Base-by-base conservation (phyloP, 2,113 vertebrate genomes). In the Narcine bancroftii region DNA sequence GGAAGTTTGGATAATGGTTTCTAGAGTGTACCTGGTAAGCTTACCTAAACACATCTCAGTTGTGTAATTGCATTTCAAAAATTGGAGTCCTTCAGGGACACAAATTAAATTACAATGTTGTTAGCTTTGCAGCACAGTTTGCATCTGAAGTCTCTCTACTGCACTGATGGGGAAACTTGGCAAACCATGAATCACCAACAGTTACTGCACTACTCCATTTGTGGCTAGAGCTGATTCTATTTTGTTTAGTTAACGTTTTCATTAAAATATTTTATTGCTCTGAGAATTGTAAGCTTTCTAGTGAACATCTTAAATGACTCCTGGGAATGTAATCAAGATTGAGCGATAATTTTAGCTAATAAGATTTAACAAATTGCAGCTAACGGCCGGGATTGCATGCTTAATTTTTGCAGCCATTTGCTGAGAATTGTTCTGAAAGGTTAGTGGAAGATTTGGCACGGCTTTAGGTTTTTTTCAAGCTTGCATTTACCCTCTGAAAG, bases 241-340 rank as follows among this genome's bases (percentile, higher is more conserved):
- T 53, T 87, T 87, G 81, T 87, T 87, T 87, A 60, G 33, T 87
- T 60, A 87, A 36, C 33, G 60, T 87, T 87, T 87, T 87, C 81
- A 87, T 87, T 87, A 60, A 87, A 87, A 87, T 87, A 87, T 63
- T 87, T 87, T 87, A 87, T 87, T 87, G 53, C 81, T 87, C 53
- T 87, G 81, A 63, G 81, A 87, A 87, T 87, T 39, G 53, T 53
- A 60, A 13, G 17, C 81, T 60, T 87, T 87, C n/a, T 33, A 87
- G 81, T 87, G 53, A 60, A 87, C 81, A 60, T 36, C 81, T 85
- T 87, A 87, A 87, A 87, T 87, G 50, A 87, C 81, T 87, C 50
- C 50, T 87, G 81, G 81, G 81, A 63, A 60, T 36, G 53, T 60
- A 87, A 87, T 60, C 81, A 87, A 87, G 81, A 87, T 87, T 87